Percentiles rank a stretch among this genome's conserved stretches.
Conservation (phyloP, 2,113 vertebrate genomes). For the Mellivora capensis region DNA sequence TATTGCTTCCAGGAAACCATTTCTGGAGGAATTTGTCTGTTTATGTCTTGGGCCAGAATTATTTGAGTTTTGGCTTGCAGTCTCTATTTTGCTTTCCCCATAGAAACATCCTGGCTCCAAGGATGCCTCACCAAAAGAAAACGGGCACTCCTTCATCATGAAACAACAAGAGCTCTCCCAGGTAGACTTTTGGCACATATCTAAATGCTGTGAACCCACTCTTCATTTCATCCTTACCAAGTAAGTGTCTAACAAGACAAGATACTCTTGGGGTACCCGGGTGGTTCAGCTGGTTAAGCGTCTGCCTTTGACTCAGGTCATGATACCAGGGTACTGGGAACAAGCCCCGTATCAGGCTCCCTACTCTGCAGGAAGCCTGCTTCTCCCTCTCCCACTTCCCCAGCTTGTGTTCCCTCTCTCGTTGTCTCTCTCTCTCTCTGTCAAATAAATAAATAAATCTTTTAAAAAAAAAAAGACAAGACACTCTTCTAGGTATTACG, state of each 20-base stretch:
- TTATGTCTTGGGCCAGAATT: constrained; percentile 56
- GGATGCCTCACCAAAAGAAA: background rate
- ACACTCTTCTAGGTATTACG: background rate
- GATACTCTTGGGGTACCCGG: background rate
- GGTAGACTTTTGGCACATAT: background rate
- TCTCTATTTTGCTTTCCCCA: constrained; percentile 49
- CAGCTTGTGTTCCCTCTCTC: too few species aligned
- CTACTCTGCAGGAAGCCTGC: too few species aligned
- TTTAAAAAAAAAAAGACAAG: background rate
- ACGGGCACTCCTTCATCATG: background rate
- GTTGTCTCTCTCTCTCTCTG: too few species aligned
- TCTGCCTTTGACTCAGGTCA: too few species aligned
- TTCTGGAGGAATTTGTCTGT: constrained; percentile 40
- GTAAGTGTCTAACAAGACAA: background rate
- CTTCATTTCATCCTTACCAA: background rate
- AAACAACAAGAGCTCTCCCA: background rate
- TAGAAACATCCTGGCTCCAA: constrained; percentile 10
- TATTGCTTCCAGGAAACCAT: constrained; percentile 58
- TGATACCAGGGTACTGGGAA: too few species aligned
- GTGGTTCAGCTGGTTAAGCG: too few species aligned
- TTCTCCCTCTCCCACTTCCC: too few species aligned
- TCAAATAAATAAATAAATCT: too few species aligned
- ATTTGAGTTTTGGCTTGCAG: constrained; percentile 47
- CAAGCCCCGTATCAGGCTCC: too few species aligned
- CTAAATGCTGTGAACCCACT: background rate